Percentiles rank a stretch among this genome's conserved stretches.
Evolutionary conservation across 2,797 vertebrate species (phyloP).

Genomic region (Siniperca scherzeri): DNA sequence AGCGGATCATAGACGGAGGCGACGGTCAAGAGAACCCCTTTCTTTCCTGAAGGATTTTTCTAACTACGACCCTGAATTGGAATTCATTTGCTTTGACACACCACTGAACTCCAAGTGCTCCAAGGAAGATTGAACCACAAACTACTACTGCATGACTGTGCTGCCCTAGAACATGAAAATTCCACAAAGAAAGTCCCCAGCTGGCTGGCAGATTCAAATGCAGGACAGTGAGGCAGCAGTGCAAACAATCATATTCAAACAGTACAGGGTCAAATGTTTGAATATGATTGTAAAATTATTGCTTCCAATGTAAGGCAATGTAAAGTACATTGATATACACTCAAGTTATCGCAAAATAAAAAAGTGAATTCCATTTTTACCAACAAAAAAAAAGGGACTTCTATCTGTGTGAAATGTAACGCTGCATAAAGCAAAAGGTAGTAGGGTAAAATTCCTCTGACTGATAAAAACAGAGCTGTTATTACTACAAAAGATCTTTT

Average conservation of each 20-base stretch:
- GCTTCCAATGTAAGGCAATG: too few relatives aligned
- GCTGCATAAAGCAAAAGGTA: not conserved
- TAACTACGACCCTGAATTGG: not conserved
- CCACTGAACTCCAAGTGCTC: not conserved
- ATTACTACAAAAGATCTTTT: conserved; percentile 46
- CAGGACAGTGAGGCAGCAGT: too few relatives aligned
- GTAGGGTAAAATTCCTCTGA: not conserved
- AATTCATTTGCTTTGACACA: conserved; percentile 2
- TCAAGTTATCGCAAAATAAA: not conserved
- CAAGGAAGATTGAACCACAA: too few relatives aligned
- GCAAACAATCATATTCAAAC: too few relatives aligned
- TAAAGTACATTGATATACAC: not conserved
- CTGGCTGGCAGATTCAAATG: too few relatives aligned
- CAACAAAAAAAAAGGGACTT: not conserved
- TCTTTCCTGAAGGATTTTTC: not conserved
- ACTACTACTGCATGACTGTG: too few relatives aligned
- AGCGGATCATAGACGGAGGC: conserved; percentile 11
- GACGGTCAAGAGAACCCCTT: conserved; percentile 12
- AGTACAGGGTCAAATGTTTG: too few relatives aligned
- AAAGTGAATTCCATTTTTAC: not conserved
- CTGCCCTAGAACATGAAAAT: too few relatives aligned
- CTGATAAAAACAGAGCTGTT: conserved; percentile 26
- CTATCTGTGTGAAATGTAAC: conserved; percentile 10
- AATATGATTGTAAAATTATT: too few relatives aligned
- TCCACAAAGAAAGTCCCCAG: too few relatives aligned